A percentile compares a stretch with the other conserved stretches of the same genome.
Conservation (phyloP, 2,888 invertebrate genomes). For the Heteromurus nitidus region DNA sequence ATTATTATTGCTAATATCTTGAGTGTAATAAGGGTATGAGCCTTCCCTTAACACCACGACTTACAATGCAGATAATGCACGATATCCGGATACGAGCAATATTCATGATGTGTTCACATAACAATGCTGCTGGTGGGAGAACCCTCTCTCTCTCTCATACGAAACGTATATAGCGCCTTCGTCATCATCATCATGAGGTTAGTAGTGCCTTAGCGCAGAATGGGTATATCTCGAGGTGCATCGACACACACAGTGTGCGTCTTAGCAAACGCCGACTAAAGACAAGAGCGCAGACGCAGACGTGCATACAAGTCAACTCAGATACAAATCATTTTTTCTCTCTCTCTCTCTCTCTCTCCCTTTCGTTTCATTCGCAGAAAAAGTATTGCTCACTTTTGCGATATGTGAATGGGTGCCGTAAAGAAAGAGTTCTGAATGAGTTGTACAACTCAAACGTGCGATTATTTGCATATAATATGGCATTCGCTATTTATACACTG, state of each 20-base stretch:
- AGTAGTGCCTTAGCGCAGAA: background rate
- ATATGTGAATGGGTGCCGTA: too few species aligned
- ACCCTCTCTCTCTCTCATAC: background rate
- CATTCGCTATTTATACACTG: background rate
- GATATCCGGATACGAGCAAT: conserved; percentile 55
- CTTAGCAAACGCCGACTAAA: conserved; percentile 7
- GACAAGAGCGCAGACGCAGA: too few species aligned
- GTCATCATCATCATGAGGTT: background rate
- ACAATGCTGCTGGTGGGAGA: conserved; percentile 10
- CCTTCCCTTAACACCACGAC: conserved; percentile 22
- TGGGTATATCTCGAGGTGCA: conserved; percentile 13
- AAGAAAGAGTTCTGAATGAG: too few species aligned
- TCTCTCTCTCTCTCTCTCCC: too few species aligned
- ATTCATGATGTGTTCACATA: conserved; percentile 45
- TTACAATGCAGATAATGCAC: conserved; percentile 47
- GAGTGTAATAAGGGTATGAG: conserved; percentile 3
- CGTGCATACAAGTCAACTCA: too few species aligned
- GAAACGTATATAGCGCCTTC: background rate
- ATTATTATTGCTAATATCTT: conserved; percentile 23
- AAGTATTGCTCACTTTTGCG: too few species aligned
- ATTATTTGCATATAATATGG: background rate
- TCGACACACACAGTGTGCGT: background rate
- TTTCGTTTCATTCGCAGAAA: too few species aligned
- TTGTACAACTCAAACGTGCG: background rate
- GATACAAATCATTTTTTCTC: too few species aligned